phyloP scores from a whole-genome alignment of 2,888 invertebrate genomes.

The Linnaemya vulpina region DNA sequence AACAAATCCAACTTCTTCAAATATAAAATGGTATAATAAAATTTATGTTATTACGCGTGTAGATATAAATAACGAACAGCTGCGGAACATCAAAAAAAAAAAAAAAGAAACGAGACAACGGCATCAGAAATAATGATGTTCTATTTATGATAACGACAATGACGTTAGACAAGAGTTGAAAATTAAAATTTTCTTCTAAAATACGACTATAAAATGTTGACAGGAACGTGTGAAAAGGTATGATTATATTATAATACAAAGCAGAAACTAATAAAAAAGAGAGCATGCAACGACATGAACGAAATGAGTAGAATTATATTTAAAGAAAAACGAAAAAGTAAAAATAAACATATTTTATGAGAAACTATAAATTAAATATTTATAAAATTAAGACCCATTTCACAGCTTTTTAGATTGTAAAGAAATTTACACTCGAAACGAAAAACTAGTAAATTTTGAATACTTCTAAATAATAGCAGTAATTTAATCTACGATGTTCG shows the following conservation, averaged over 20 bases:
- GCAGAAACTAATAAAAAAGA: conserved; percentile 28
- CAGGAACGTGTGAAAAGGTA: conserved; percentile 54
- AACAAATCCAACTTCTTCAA: conserved; percentile 14
- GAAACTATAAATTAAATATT: conserved; percentile 42
- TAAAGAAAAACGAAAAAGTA: not conserved
- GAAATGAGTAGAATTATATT: conserved; percentile 15
- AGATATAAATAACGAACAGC: not conserved
- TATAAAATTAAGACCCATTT: conserved; percentile 48
- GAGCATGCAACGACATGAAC: conserved; percentile 46
- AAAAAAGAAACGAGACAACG: not conserved
- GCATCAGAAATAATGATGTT: conserved; percentile 36
- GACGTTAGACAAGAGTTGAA: conserved; percentile 9
- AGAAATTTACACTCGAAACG: not conserved
- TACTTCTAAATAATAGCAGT: too few relatives aligned
- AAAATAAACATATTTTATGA: not conserved
- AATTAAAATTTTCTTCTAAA: not conserved
- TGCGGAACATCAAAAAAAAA: conserved; percentile 9
- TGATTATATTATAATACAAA: conserved; percentile 40
- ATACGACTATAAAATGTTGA: conserved; percentile 11
- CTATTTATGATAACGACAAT: conserved; percentile 35
- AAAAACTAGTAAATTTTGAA: not conserved
- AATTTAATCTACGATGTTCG: too few relatives aligned
- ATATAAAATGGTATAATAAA: not conserved
- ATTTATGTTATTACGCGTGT: conserved; percentile 15
- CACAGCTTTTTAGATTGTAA: conserved; percentile 27